A percentile compares a stretch with the other conserved stretches of the same genome.
These are phyloP conservation scores for Andricus quercusramuli DNA, from an alignment of 2,888 invertebrate species.

Conservation along the genomic window DNA sequence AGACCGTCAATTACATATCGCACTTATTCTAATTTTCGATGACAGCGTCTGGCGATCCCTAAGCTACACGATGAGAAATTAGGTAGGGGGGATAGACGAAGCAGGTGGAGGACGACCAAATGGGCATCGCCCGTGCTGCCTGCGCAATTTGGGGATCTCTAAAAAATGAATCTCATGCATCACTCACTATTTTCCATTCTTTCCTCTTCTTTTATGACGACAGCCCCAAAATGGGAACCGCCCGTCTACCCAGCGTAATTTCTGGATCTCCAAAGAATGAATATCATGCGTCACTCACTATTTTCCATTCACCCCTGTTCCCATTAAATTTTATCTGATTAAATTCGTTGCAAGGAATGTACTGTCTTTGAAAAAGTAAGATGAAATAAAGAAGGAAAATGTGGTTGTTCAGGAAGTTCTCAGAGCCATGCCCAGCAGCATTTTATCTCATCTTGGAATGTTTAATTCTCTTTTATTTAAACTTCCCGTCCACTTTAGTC, in stretches of 20 bases:
- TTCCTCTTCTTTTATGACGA: background rate
- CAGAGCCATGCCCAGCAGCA: conserved; percentile 28
- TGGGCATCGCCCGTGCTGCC: too few relatives aligned
- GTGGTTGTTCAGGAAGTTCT: background rate
- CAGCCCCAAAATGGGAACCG: too few relatives aligned
- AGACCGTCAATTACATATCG: too few relatives aligned
- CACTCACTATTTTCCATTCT: background rate
- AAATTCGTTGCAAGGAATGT: background rate
- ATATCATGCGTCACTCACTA: background rate
- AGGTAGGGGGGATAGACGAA: too few relatives aligned
- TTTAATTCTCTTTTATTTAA: conserved; percentile 40
- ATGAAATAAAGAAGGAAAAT: background rate
- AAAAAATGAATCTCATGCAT: background rate
- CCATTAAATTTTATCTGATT: background rate
- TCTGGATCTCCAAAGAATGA: too few relatives aligned
- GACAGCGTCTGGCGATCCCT: too few relatives aligned
- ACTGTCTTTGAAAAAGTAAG: background rate
- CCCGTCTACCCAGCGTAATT: too few relatives aligned
- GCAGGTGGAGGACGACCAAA: too few relatives aligned
- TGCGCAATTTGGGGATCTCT: too few relatives aligned
- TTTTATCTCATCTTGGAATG: conserved; percentile 37
- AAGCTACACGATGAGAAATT: too few relatives aligned
- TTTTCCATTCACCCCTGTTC: background rate
- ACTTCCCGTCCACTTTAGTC: conserved; percentile 27
- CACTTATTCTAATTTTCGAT: too few relatives aligned